phyloP scores from a whole-genome alignment of 2,888 invertebrate genomes.

The Herminia tarsipennalis region DNA sequence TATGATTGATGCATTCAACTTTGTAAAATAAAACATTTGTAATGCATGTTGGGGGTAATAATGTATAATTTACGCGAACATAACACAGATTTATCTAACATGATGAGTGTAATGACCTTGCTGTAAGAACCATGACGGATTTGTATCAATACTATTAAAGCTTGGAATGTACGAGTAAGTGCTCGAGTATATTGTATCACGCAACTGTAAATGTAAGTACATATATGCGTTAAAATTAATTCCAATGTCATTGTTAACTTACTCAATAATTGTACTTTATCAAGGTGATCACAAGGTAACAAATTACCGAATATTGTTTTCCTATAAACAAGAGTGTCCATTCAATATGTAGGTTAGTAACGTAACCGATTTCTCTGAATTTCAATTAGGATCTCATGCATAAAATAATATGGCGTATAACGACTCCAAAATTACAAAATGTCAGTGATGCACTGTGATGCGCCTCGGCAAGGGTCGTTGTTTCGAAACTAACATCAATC shows the following conservation, averaged over 20 bases:
- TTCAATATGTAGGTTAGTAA: constrained; percentile 6
- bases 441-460: constrained; percentile 39
- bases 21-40: constrained; percentile 12
- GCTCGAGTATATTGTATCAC: constrained; percentile 25
- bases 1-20: constrained; percentile 25
- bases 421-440: constrained; percentile 44
- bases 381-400: constrained; percentile 13
- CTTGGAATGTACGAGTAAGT: constrained; percentile 27
- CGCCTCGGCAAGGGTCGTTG: constrained; percentile 41
- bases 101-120: constrained; percentile 59
- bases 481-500: constrained; percentile 53
- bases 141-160: constrained; percentile 48
- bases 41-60: constrained; percentile 28
- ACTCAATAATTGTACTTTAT: constrained; percentile 34
- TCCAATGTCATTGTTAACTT: constrained; percentile 55
- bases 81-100: constrained; percentile 30
- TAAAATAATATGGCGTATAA: constrained; percentile 42
- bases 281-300: constrained; percentile 29
- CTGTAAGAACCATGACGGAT: constrained; percentile 53
- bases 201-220: constrained; percentile 33
- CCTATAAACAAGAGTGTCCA: background rate
- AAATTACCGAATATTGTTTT: constrained; percentile 13
- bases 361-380: constrained; percentile 17
- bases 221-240: constrained; percentile 27
- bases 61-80: constrained; percentile 29